phyloP scores from a whole-genome alignment of 1,140 invertebrate genomes.

The Heliothis virescens region DNA sequence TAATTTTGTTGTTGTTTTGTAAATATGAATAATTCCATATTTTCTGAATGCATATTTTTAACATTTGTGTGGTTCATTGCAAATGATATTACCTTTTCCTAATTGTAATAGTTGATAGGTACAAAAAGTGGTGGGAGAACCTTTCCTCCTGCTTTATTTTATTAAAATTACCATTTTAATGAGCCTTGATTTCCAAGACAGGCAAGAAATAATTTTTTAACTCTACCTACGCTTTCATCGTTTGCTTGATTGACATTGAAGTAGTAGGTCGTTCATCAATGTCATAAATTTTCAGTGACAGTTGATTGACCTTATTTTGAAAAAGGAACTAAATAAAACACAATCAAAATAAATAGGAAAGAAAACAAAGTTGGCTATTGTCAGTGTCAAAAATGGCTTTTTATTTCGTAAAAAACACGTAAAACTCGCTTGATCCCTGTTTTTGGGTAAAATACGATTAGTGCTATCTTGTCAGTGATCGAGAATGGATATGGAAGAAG shows the following conservation, averaged over 20 bases:
- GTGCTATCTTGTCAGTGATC: background rate
- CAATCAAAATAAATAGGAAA: slow-evolving; percentile 3
- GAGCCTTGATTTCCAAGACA: no score
- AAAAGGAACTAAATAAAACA: slow-evolving; percentile 27
- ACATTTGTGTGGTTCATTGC: no score
- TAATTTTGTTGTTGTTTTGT: slow-evolving; percentile 9
- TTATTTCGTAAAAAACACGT: background rate
- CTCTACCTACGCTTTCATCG: background rate
- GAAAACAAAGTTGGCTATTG: background rate
- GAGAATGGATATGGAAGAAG: slow-evolving; percentile 6
- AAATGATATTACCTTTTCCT: no score
- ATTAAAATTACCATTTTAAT: no score
- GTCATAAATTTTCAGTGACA: background rate
- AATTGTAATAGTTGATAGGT: no score
- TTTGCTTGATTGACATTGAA: background rate
- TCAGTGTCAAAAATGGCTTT: background rate
- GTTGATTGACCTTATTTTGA: background rate
- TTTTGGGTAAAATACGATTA: background rate
- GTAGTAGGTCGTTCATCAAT: background rate
- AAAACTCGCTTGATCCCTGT: background rate
- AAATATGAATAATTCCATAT: background rate
- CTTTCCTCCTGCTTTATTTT: no score
- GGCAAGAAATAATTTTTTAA: no score
- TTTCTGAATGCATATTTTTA: no score
- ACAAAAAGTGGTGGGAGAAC: no score